These are phyloP conservation scores for Gopherus evgoodei DNA, from an alignment of 2,113 vertebrate species.

Conservation along the genomic window DNA sequence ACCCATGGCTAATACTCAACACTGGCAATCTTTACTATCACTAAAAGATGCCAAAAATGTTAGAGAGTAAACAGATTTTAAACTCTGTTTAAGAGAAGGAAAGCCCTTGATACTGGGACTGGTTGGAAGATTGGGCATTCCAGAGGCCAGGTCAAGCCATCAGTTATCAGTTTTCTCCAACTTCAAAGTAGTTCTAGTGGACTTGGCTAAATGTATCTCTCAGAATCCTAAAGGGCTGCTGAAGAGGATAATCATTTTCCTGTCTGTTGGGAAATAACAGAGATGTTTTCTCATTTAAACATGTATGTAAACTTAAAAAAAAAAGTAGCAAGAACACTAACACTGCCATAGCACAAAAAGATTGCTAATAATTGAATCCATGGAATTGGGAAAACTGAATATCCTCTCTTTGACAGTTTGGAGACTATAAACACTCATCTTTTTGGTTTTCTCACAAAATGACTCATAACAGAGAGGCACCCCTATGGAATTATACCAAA, in stretches of 20 bases:
- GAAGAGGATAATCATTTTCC: neutral
- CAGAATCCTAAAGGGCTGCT: neutral
- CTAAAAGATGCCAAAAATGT: neutral
- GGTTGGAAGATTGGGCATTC: neutral
- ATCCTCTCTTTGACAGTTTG: neutral
- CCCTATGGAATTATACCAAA: neutral
- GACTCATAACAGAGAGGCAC: neutral
- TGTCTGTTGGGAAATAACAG: neutral
- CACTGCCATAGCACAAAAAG: neutral
- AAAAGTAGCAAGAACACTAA: neutral
- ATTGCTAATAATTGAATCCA: neutral
- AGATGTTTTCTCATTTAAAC: neutral
- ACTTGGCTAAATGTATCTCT: neutral
- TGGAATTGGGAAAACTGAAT: neutral
- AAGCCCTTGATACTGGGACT: neutral
- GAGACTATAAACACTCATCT: neutral
- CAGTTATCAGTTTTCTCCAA: fast-evolving
- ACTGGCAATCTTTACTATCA: neutral
- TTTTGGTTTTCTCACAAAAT: neutral
- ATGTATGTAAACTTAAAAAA: neutral
- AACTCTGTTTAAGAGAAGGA: neutral
- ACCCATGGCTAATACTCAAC: neutral
- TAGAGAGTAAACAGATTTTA: neutral
- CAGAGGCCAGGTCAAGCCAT: neutral
- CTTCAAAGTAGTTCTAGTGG: neutral